Evolutionary conservation across 2,888 invertebrate genomes (phyloP).

Genomic region (Physocephala rufipes): DNA sequence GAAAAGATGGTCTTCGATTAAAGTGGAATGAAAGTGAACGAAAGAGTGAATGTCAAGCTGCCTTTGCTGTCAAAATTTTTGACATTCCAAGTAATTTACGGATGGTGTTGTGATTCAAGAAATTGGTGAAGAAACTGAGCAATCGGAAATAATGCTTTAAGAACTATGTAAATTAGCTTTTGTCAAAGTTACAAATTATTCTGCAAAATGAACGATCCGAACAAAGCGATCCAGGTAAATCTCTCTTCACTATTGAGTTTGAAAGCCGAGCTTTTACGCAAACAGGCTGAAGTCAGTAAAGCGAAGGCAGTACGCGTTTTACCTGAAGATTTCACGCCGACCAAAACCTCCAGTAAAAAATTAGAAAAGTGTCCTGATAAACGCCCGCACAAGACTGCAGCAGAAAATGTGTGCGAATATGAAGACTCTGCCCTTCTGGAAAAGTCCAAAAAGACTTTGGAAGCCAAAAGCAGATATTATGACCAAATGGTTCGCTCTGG

Average conservation of each 20-base stretch:
- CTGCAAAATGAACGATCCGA: slow-evolving; percentile 63
- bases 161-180: no score
- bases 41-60: no score
- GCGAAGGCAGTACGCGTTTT: slow-evolving; percentile 70
- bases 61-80: no score
- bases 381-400: slow-evolving; percentile 51
- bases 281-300: slow-evolving; percentile 83
- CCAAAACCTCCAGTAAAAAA: slow-evolving; percentile 48
- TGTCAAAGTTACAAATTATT: no score
- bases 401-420: slow-evolving; percentile 55
- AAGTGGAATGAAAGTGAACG: no score
- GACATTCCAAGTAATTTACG: no score
- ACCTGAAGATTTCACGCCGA: slow-evolving; percentile 68
- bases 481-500: slow-evolving; percentile 65
- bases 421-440: slow-evolving; percentile 60
- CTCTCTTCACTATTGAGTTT: slow-evolving; percentile 75
- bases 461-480: slow-evolving; percentile 65
- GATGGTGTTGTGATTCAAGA: no score
- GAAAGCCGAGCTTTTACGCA: slow-evolving; percentile 88
- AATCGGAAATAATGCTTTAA: no score
- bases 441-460: slow-evolving; percentile 66
- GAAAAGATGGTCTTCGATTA: no score
- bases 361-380: slow-evolving; percentile 43
- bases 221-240: slow-evolving; percentile 64
- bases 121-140: no score